A percentile compares a stretch with the other conserved stretches of the same genome.
Conservation (phyloP, 2,113 vertebrate genomes). For the Gallinago media region DNA sequence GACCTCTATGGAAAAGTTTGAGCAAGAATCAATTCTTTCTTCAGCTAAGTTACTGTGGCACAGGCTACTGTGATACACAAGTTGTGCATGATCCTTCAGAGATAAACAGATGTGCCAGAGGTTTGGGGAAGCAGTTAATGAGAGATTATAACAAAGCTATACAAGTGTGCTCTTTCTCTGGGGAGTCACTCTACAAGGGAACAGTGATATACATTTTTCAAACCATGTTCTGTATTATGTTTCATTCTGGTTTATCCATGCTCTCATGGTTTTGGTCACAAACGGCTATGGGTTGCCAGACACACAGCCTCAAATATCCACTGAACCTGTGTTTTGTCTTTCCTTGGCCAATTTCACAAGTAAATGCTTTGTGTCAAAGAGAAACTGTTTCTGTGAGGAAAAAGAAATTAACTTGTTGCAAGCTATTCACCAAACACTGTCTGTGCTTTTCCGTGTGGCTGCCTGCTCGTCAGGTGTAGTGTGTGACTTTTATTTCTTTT, state of each 20-base stretch:
- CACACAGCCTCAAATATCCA: not conserved
- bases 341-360: not conserved
- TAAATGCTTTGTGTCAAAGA: not conserved
- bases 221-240: not conserved
- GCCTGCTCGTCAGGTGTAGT: not conserved
- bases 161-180: not conserved
- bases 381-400: not conserved
- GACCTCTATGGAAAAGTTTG: not conserved
- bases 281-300: not conserved
- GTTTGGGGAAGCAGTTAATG: not conserved
- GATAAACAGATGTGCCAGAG: not conserved
- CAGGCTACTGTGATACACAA: not conserved
- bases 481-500: not conserved
- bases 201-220: not conserved
- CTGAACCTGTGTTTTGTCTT: not conserved
- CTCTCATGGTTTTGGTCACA: not conserved
- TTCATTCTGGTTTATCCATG: not conserved
- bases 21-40: slow-evolving; percentile 9
- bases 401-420: not conserved
- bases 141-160: not conserved
- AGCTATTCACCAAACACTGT: not conserved
- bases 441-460: not conserved
- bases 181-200: not conserved
- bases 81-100: not conserved
- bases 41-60: not conserved